phyloP scores from a whole-genome alignment of 2,113 vertebrate genomes.

The Semicossyphus pulcher region DNA sequence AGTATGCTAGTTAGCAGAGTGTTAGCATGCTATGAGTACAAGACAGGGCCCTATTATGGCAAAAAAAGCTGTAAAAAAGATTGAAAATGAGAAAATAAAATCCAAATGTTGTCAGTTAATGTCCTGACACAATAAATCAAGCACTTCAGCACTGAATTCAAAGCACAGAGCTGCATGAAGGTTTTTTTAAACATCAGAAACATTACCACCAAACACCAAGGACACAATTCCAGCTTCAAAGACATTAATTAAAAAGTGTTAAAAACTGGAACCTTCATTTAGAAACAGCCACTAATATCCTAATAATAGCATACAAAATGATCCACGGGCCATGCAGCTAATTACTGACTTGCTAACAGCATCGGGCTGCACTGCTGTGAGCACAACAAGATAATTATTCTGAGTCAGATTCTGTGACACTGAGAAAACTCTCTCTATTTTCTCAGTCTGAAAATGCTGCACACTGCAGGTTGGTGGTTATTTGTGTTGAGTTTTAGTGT shows the following conservation, averaged over 20 bases:
- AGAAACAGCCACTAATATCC: constrained; percentile 25
- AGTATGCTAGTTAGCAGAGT: background rate
- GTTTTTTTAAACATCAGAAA: background rate
- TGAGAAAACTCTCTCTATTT: constrained; percentile 25
- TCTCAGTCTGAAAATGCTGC: too few species aligned
- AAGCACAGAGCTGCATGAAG: too few species aligned
- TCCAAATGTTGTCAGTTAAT: too few species aligned
- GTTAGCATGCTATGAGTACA: background rate
- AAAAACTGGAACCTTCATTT: background rate
- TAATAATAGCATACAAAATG: constrained; percentile 21
- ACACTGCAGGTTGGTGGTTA: constrained; percentile 6
- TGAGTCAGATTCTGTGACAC: constrained; percentile 20
- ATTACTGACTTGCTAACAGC: constrained; percentile 36
- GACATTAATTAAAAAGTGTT: background rate
- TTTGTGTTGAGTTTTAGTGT: constrained; percentile 7
- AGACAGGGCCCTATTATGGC: background rate
- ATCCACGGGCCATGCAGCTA: constrained; percentile 32
- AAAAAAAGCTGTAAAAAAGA: too few species aligned
- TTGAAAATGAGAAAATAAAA: too few species aligned
- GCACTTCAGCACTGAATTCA: background rate
- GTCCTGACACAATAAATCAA: too few species aligned
- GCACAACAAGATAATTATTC: constrained; percentile 61
- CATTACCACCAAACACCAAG: background rate
- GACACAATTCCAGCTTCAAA: constrained; percentile 10
- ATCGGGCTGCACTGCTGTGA: constrained; percentile 27